phyloP scores from a whole-genome alignment of 2,113 vertebrate genomes.

The Megatriorchis doriae region DNA sequence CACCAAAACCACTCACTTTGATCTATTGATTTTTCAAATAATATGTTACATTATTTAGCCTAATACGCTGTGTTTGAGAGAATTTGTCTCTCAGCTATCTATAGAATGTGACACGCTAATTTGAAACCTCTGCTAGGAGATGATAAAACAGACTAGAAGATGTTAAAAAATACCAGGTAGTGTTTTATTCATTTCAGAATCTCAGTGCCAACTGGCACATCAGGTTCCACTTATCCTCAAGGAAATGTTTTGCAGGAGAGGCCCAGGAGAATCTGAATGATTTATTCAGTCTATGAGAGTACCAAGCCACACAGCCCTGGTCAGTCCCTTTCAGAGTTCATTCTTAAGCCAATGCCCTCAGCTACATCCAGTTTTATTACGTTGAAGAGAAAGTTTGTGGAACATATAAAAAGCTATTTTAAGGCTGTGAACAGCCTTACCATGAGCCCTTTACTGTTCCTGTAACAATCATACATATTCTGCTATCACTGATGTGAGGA shows the following conservation, averaged over 20 bases:
- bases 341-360: not conserved
- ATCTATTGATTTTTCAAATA: slow-evolving; percentile 1
- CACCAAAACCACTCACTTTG: not conserved
- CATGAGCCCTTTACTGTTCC: rapidly evolving
- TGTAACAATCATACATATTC: not conserved
- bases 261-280: not conserved
- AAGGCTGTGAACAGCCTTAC: not conserved
- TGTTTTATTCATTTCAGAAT: not conserved
- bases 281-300: not conserved
- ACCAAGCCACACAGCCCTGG: not conserved
- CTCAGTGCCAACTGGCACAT: not conserved
- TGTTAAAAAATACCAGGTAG: slow-evolving; percentile 9
- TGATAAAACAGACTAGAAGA: not conserved
- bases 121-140: not conserved
- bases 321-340: not conserved
- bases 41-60: not conserved
- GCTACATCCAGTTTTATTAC: not conserved
- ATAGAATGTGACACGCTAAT: not conserved
- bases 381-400: not conserved
- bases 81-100: not conserved
- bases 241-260: not conserved
- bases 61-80: not conserved
- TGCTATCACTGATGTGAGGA: not conserved
- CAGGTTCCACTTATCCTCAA: not conserved
- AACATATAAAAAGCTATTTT: not conserved